A percentile compares a stretch with the other conserved stretches of the same genome.
phyloP scores from a whole-genome alignment of 2,888 invertebrate species.

The Phytoseiulus persimilis region DNA sequence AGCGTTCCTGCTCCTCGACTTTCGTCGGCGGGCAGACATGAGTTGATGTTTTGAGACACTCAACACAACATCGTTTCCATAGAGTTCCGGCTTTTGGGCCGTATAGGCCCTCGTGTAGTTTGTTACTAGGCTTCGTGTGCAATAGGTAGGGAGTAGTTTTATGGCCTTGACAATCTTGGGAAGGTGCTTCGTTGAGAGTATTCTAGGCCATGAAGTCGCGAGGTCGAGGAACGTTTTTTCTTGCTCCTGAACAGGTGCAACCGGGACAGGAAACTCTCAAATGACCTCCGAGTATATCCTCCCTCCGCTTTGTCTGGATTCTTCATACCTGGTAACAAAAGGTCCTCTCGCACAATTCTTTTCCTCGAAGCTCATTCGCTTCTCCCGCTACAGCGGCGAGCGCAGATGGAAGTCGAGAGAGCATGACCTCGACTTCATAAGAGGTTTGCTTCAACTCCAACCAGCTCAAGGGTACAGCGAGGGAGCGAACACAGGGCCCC shows the following conservation, averaged over 20 bases:
- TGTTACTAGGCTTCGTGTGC: background rate
- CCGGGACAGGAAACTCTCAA: background rate
- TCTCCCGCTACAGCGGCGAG: too few relatives aligned
- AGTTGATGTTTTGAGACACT: background rate
- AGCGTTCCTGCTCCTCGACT: background rate
- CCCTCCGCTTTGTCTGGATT: background rate
- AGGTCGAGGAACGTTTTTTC: background rate
- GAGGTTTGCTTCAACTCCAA: too few relatives aligned
- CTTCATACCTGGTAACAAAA: background rate
- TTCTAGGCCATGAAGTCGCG: background rate
- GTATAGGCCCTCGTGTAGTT: background rate
- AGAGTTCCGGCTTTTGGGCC: background rate
- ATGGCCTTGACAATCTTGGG: background rate
- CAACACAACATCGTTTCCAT: background rate
- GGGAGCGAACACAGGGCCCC: too few relatives aligned
- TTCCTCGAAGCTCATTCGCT: too few relatives aligned
- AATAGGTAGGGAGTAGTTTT: background rate
- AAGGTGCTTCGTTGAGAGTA: background rate
- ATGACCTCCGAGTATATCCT: background rate
- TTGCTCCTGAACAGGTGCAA: background rate
- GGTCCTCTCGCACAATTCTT: too few relatives aligned
- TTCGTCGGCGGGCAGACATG: background rate
- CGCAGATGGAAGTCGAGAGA: too few relatives aligned
- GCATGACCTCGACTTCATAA: too few relatives aligned
- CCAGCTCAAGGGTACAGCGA: too few relatives aligned